Evolutionary conservation across 2,113 vertebrate genomes (phyloP).

Genomic region (Mobula hypostoma): DNA sequence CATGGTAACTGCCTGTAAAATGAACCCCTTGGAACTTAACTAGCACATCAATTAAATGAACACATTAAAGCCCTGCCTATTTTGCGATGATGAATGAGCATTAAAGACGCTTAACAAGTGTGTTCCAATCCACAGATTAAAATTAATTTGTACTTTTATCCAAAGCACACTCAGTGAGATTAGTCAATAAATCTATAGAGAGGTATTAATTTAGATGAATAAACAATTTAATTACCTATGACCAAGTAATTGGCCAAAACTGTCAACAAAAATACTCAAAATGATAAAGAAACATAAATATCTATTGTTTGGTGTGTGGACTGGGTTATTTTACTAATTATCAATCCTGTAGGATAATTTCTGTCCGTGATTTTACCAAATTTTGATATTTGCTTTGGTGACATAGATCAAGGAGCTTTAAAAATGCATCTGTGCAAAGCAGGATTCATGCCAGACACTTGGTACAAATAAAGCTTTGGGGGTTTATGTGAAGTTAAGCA

Average conservation of each 20-base stretch:
- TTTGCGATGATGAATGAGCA: not conserved
- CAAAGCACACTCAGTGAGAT: not conserved
- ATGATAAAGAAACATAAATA: not conserved
- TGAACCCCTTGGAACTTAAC: not conserved
- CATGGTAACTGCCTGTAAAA: not conserved
- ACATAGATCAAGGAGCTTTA: not conserved
- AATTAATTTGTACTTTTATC: constrained; percentile 5
- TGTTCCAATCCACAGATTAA: not conserved
- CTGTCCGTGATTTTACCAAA: not conserved
- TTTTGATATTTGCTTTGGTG: not conserved
- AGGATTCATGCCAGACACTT: constrained; percentile 3
- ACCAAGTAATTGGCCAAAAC: not conserved
- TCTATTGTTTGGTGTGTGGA: not conserved
- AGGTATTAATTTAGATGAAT: not conserved
- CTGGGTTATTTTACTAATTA: not conserved
- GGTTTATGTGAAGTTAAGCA: constrained; percentile 15
- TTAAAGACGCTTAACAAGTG: not conserved
- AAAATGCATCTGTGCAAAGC: not conserved
- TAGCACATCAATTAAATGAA: not conserved
- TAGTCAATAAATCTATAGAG: not conserved
- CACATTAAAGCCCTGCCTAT: not conserved
- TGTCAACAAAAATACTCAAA: not conserved
- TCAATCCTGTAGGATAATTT: not conserved
- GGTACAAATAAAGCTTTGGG: not conserved
- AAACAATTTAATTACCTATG: constrained; percentile 29